Base-by-base conservation (phyloP, 2,797 vertebrate species). In the Hybognathus amarus region DNA sequence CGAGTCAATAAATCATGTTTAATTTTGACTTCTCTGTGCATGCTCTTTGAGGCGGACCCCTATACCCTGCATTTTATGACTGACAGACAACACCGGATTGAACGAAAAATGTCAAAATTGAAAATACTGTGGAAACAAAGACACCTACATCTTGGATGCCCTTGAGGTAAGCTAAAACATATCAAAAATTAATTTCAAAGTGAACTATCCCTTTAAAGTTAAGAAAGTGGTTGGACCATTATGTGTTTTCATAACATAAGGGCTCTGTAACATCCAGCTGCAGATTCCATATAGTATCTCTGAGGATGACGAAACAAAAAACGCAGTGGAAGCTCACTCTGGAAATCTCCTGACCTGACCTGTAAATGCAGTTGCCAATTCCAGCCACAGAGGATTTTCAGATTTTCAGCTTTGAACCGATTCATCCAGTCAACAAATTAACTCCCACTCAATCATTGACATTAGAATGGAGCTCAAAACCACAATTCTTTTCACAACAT, bases 361-460 rank as follows among this genome's bases (percentile, higher is more conserved):
- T 45, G 36, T 42, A 80, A 80, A 80, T 59, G 22, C 11, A 70
- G 38, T 47, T 45, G 54, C 20, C 50, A 63, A 33, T 76, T 61
- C 36, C 36, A 76, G 74, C 12, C 13, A 76, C 18, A 10, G 18
- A 5, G 22, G 40, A 47, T 40, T 71, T 80, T 70, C 24, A 80
- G 20, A 33, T 45, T 45, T 47, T 4, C 50, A 80, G 36, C 24
- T 70, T 70, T 69, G 6, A 69, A 80, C n/a, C 15, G 13, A 42
- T 54, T 24, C 22, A 38, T 59, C 52, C 33, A 76, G n/a, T 13
- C 22, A 61, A 76, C 54, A 76, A 61, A 54, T 42, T 1, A 61
- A 27, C 50, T 61, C 15, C 3, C 4, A 45, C 12, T 47, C 12
- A 7, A 63, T 63, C 24, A 63, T 1, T 30, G 24, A 27, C 24